These are phyloP conservation scores for Serripes groenlandicus DNA, from an alignment of 2,888 invertebrate species.

Conservation along the genomic window DNA sequence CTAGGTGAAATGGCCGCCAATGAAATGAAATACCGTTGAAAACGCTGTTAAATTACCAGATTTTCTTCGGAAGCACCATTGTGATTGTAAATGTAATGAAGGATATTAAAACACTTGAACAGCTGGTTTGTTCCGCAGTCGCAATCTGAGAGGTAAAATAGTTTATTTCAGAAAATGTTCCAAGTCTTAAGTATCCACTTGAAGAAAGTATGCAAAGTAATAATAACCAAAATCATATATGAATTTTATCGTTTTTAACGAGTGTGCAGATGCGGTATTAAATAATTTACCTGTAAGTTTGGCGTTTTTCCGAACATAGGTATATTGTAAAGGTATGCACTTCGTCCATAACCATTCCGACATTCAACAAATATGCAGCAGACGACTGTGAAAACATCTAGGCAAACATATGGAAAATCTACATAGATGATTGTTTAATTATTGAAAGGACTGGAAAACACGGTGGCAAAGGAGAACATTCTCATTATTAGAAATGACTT, in stretches of 20 bases:
- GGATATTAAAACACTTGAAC: too few species aligned
- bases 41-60: not conserved
- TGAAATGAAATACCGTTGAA: not conserved
- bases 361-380: not conserved
- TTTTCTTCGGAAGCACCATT: too few species aligned
- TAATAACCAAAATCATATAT: too few species aligned
- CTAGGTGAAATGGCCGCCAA: not conserved
- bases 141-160: too few species aligned
- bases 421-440: not conserved
- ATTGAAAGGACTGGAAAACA: not conserved
- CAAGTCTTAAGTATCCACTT: constrained; percentile 4
- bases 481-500: not conserved
- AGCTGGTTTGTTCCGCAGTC: too few species aligned
- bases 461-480: not conserved
- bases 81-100: too few species aligned
- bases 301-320: too few species aligned
- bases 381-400: not conserved
- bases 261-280: too few species aligned
- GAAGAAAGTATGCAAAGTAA: not conserved
- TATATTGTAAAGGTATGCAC: too few species aligned
- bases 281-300: too few species aligned
- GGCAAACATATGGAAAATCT: not conserved
- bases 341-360: not conserved
- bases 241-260: too few species aligned
- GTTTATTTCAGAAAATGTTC: too few species aligned